Conservation (phyloP, 1,140 invertebrate genomes). For the Drosophila nigrodunni region DNA sequence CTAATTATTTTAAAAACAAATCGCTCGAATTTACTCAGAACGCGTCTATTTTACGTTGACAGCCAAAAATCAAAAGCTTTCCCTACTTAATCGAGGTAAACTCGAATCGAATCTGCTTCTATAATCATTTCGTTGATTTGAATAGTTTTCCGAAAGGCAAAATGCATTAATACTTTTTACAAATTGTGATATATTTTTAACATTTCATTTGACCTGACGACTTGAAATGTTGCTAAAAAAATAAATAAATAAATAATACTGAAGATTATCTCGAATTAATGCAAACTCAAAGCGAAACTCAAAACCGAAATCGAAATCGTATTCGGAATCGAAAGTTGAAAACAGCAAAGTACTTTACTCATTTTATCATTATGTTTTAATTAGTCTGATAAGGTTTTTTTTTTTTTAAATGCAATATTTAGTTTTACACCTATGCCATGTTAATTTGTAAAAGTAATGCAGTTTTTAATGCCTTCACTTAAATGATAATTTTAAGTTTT, state of each 20-base stretch:
- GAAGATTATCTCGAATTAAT: conserved; percentile 33
- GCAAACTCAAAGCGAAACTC: conserved; percentile 7
- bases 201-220: conserved; percentile 74
- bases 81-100: not conserved
- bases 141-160: conserved; percentile 53
- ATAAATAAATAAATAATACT: conserved; percentile 48
- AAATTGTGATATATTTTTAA: conserved; percentile 83
- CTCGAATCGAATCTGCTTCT: conserved; percentile 18
- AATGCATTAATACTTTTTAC: conserved; percentile 79
- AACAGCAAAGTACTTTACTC: conserved; percentile 67
- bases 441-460: conserved; percentile 76
- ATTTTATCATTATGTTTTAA: conserved; percentile 32
- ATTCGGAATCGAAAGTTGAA: conserved; percentile 53
- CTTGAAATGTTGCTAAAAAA: conserved; percentile 70
- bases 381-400: conserved; percentile 59
- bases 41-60: conserved; percentile 48
- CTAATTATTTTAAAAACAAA: conserved; percentile 34
- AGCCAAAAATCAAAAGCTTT: conserved; percentile 69
- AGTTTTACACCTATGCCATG: conserved; percentile 72
- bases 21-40: conserved; percentile 65
- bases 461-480: conserved; percentile 54
- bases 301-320: not conserved
- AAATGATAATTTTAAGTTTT: conserved; percentile 33
- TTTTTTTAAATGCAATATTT: conserved; percentile 70
- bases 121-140: conserved; percentile 51